Base-by-base conservation (phyloP, 1,140 invertebrate genomes). In the Ditylenchus dipsaci region DNA sequence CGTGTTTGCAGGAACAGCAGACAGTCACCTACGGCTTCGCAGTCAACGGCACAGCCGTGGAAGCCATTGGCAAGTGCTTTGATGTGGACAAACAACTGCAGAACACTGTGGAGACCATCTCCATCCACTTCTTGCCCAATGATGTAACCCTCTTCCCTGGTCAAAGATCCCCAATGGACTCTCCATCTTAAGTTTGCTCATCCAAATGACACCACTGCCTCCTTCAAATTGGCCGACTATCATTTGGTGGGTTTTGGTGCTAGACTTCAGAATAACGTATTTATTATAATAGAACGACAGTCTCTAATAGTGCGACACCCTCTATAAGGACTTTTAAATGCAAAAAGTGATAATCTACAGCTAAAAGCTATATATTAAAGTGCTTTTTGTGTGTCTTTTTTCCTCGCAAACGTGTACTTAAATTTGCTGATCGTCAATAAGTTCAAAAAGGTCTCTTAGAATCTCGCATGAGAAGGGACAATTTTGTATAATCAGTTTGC, bases 1-100 rank as follows among this genome's bases (percentile, higher is more conserved):
- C 17, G 45, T n/a, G n/a, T 33, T 49, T 63, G 38, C 19, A 69
- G 67, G 15, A 76, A 13, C 75, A 73, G 29, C 23, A 26, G 9
- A 68, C 63, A 23, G 23, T 27, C 17, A 49, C 62, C 30, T 67
- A 30, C 56, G 26, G 67, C 19, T 73, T 73, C 26, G 49, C 57
- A 29, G 63, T 73, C 13, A 43, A 61, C n/a, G 49, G 49, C 29
- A 8, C 19, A 5, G 27, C 29, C 5, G 26, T 62, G n/a, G 68
- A 56, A 33, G 38, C 43, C 21, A n/a, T 13, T 43, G 68, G 68
- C 9, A 72, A 23, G 5, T 69, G 68, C 67, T 33, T 29, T 29
- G 26, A n/a, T 30, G 38, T 29, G 8, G 29, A 29, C 59, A 21
- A 30, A 8, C n/a, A 61, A 19, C 33, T 38, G 3, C 3, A 38